Conservation (phyloP, 1,140 invertebrate genomes). For the Matsumurasca onukii region DNA sequence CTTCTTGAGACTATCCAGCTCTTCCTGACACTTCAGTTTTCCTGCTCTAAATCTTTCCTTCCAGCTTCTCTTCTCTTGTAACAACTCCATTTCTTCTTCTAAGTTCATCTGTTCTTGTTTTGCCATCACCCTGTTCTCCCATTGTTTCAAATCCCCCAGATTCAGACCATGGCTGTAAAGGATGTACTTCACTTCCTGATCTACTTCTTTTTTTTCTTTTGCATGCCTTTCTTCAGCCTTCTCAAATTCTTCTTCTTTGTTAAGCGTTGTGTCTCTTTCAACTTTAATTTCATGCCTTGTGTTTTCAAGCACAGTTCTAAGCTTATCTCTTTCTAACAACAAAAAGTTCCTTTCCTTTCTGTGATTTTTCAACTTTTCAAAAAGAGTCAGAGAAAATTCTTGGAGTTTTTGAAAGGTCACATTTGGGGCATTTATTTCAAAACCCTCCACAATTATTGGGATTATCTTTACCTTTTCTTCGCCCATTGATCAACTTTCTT, state of each 20-base stretch:
- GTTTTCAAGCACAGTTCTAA: not conserved
- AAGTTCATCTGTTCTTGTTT: not conserved
- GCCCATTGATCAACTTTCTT: too few relatives aligned
- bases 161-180: not conserved
- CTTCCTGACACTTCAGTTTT: not conserved
- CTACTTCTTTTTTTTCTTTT: not conserved
- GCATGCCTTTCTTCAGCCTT: not conserved
- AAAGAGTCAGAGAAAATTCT: slow-evolving; percentile 5
- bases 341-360: not conserved
- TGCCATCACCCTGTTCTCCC: not conserved
- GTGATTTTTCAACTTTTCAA: not conserved
- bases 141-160: not conserved
- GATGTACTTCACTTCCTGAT: slow-evolving; percentile 2
- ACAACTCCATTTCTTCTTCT: not conserved
- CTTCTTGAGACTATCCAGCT: not conserved
- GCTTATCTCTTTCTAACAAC: slow-evolving; percentile 1
- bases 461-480: not conserved
- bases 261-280: not conserved
- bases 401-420: not conserved
- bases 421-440: not conserved
- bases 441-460: not conserved
- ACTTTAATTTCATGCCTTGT: not conserved
- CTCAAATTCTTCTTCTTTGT: not conserved
- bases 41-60: not conserved
- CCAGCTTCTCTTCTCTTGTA: not conserved